Percentiles rank a stretch among this genome's conserved stretches.
Conservation (phyloP, 2,888 invertebrate genomes). For the Isotomurus palustris region DNA sequence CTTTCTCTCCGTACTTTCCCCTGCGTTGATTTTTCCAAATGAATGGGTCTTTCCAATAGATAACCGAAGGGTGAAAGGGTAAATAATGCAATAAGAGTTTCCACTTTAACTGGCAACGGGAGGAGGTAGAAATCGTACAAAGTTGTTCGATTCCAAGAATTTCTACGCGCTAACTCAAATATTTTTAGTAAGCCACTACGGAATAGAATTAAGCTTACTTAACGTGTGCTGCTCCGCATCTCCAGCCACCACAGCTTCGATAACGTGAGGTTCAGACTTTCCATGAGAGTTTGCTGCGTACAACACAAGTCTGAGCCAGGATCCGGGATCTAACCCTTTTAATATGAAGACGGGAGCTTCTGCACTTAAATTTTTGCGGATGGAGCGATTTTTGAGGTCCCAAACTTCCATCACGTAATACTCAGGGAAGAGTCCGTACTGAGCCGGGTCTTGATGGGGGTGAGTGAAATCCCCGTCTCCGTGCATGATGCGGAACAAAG, state of each 20-base stretch:
- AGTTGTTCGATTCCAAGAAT: too few relatives aligned
- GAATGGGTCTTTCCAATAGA: too few relatives aligned
- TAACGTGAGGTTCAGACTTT: constrained; percentile 72
- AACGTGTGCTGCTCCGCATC: constrained; percentile 46
- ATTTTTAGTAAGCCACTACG: too few relatives aligned
- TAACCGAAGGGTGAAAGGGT: too few relatives aligned
- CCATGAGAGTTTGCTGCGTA: constrained; percentile 87
- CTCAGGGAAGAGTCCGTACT: constrained; percentile 44
- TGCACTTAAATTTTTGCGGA: constrained; percentile 53
- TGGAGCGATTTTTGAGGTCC: constrained; percentile 57
- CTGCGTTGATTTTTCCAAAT: too few relatives aligned
- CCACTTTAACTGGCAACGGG: too few relatives aligned
- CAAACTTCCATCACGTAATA: constrained; percentile 46
- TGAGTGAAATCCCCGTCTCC: constrained; percentile 26
- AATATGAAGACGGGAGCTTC: constrained; percentile 48
- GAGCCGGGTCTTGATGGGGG: constrained; percentile 43
- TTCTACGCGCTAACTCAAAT: too few relatives aligned
- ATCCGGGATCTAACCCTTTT: constrained; percentile 66
- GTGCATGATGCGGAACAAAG: constrained; percentile 46
- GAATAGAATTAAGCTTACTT: constrained; percentile 36
- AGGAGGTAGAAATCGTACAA: too few relatives aligned
- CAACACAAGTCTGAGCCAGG: constrained; percentile 59
- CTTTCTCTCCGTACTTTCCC: too few relatives aligned
- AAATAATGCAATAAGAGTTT: too few relatives aligned
- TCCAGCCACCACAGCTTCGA: constrained; percentile 63